These are phyloP conservation scores for Megaustenia siamemsis DNA, from an alignment of 2,888 invertebrate species.

Conservation along the genomic window DNA sequence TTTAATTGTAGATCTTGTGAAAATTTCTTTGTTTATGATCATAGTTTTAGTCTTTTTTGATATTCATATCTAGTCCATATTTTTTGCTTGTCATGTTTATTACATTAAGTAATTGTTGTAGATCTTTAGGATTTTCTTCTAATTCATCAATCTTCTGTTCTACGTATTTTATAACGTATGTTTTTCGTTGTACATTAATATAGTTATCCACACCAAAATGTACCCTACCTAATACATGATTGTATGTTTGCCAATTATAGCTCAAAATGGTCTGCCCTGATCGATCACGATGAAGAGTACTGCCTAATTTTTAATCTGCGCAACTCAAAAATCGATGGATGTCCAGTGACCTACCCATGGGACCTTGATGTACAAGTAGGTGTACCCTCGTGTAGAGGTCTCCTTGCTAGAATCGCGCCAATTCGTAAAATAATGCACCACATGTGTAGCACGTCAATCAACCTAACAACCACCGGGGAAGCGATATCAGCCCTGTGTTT, in stretches of 20 bases:
- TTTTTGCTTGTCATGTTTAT: no score
- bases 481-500: neutral
- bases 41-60: no score
- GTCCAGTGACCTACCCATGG: conserved; percentile 17
- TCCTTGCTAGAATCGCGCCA: conserved; percentile 30
- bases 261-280: conserved; percentile 32
- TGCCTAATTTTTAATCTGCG: conserved; percentile 29
- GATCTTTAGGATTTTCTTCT: no score
- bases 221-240: neutral
- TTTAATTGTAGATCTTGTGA: no score
- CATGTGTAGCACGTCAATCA: neutral
- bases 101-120: no score
- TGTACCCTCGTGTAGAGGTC: conserved; percentile 26
- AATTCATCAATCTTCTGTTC: no score
- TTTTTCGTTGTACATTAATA: no score
- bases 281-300: conserved; percentile 13
- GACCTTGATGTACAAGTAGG: conserved; percentile 19
- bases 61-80: no score
- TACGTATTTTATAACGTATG: no score
- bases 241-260: neutral
- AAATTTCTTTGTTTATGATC: no score
- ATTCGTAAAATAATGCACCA: conserved; percentile 32
- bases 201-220: no score
- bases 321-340: neutral
- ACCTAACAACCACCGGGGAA: conserved; percentile 10